Percentiles rank a stretch among this genome's conserved stretches.
These are phyloP conservation scores for Tenthredo distinguenda DNA, from an alignment of 2,888 invertebrate species.

Conservation along the genomic window DNA sequence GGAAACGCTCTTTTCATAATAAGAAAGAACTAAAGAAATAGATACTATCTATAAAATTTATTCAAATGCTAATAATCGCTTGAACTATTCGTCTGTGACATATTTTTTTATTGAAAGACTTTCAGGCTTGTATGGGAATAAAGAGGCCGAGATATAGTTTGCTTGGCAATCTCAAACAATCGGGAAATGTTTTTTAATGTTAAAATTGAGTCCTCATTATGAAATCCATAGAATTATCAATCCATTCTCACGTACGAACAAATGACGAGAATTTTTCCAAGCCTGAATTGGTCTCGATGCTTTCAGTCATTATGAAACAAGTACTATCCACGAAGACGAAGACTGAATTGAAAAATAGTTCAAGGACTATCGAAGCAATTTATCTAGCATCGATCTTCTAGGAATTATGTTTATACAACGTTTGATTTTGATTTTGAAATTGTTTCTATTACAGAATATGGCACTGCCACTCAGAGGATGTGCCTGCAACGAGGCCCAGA, in stretches of 20 bases:
- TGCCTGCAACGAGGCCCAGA: conserved; percentile 93
- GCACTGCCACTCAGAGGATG: conserved; percentile 91
- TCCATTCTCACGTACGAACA: not conserved
- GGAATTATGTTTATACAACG: not conserved
- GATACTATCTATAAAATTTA: not conserved
- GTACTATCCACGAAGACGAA: too few relatives aligned
- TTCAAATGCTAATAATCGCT: not conserved
- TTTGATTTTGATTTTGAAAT: not conserved
- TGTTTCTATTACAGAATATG: conserved; percentile 84
- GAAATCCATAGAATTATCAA: not conserved
- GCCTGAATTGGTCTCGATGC: too few relatives aligned
- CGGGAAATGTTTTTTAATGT: not conserved
- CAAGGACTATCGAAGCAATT: not conserved
- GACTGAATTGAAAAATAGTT: not conserved
- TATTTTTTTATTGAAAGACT: too few relatives aligned
- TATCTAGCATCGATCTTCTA: not conserved
- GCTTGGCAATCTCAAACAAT: not conserved
- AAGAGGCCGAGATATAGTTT: not conserved
- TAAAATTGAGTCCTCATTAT: not conserved
- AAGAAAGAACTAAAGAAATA: not conserved
- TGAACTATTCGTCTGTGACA: not conserved
- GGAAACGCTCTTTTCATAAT: not conserved
- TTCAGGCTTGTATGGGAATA: not conserved
- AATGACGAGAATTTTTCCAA: not conserved
- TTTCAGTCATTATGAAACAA: not conserved